These are phyloP conservation scores for Dendrolimus houi DNA, from an alignment of 2,888 invertebrate species.

Conservation along the genomic window DNA sequence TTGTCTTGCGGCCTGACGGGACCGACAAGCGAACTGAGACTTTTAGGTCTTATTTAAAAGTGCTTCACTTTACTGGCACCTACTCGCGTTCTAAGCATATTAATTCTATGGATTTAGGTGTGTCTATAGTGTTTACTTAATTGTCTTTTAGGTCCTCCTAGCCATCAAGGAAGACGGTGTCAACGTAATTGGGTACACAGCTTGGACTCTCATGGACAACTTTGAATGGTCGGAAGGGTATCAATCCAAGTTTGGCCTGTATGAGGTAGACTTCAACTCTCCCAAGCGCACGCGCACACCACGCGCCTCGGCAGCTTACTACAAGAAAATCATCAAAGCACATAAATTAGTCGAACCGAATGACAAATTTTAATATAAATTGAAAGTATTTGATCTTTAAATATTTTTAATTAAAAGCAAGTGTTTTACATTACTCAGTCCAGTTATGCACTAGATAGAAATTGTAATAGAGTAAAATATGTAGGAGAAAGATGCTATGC, in stretches of 20 bases:
- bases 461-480: too few relatives aligned
- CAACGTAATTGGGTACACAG: conserved; percentile 78
- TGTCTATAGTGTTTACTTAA: background rate
- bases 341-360: conserved; percentile 2
- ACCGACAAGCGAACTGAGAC: too few relatives aligned
- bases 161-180: conserved; percentile 58
- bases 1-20: too few relatives aligned
- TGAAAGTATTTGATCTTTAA: too few relatives aligned
- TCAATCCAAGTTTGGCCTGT: conserved; percentile 64
- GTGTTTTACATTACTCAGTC: too few relatives aligned
- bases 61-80: too few relatives aligned
- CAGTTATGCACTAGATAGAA: too few relatives aligned
- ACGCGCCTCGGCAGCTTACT: conserved; percentile 71
- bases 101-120: too few relatives aligned
- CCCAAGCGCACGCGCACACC: conserved; percentile 68
- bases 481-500: too few relatives aligned
- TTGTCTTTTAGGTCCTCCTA: conserved; percentile 10
- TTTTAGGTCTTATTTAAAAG: too few relatives aligned
- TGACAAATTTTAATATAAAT: background rate
- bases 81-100: too few relatives aligned
- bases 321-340: conserved; percentile 11
- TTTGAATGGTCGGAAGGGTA: conserved; percentile 10
- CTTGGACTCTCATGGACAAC: conserved; percentile 85
- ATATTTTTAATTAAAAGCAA: too few relatives aligned
- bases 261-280: conserved; percentile 75